Base-by-base conservation (phyloP, 2,797 vertebrate species). In the Taenioides sp. region DNA sequence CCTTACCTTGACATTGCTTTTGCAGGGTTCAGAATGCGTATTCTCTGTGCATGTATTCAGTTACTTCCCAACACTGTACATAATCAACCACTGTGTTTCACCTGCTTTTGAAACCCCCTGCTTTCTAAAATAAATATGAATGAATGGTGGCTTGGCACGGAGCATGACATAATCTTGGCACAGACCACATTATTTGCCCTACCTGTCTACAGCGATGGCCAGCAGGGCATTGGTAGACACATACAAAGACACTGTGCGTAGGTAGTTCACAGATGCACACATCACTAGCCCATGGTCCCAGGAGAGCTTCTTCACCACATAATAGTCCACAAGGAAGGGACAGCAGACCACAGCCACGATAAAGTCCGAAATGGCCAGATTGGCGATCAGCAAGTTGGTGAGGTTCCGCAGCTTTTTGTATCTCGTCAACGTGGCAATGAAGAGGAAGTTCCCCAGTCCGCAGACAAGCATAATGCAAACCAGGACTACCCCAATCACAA, bases 261-360 rank as follows among this genome's bases (percentile, higher is more conserved):
- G 92, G 80, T 99, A 99, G 90, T 97, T 99, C 80, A 98, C 92
- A 0, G 96, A 95, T 64, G 96, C 94, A 1, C 98, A 99, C 43
- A 99, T 92, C 79, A 96, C 50, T 0, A 96, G 91, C 43, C 98
- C 98, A 0, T 99, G 97, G 75, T 95, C 91, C 98, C 98, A 99
- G 72, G 97, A 98, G 11, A 99, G 95, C 84, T 96, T 94, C 28
- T 93, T 95, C 5, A 98, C 95, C 77, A 99, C 98, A 0, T 99
- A 99, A 87, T 99, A 99, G 89, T 99, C 98, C 94, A 99, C 94
- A 83, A 99, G 93, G 5, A 99, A 99, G 0, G 98, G 98, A 71
- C 98, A 99, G 88, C 98, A 99, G 78, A 98, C 94, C 0, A 96
- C 95, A 1, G 98, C 96, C 78, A 99, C 98, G 0, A 99, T 91